Conservation (phyloP, 2,113 vertebrate genomes). For the Sinocyclocheilus rhinocerous region DNA sequence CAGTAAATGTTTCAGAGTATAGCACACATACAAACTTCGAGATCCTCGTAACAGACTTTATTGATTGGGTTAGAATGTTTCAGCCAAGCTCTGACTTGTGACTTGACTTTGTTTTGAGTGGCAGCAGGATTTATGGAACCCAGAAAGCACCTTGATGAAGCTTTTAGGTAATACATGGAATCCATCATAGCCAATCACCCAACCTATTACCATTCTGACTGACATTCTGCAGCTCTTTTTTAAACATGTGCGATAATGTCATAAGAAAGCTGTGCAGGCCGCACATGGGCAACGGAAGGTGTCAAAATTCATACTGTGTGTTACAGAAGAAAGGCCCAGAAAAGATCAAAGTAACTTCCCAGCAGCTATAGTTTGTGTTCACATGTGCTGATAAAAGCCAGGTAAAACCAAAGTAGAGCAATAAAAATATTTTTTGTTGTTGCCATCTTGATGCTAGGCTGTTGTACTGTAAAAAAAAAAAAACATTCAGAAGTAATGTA, state of each 20-base stretch:
- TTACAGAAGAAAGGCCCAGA: conserved; percentile 22
- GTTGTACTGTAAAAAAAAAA: no score
- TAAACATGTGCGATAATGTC: conserved; percentile 20
- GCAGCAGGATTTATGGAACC: conserved; percentile 36
- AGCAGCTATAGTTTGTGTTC: conserved; percentile 5
- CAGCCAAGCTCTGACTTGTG: neutral
- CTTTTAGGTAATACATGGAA: conserved; percentile 45
- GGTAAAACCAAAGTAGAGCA: conserved; percentile 6
- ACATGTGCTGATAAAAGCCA: conserved; percentile 12
- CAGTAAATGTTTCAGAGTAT: neutral
- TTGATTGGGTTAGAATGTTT: conserved; percentile 29
- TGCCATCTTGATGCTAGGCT: no score
- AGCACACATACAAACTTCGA: neutral
- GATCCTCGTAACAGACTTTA: neutral
- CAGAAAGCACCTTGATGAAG: conserved; percentile 46
- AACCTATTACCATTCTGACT: conserved; percentile 29
- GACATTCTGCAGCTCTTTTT: conserved; percentile 46
- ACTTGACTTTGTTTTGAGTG: conserved; percentile 57
- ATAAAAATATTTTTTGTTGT: no score
- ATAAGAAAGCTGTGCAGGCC: conserved; percentile 35
- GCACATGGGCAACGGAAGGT: conserved; percentile 16
- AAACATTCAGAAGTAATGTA: no score
- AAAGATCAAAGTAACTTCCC: conserved; percentile 18
- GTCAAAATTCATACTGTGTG: conserved; percentile 48
- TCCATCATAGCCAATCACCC: conserved; percentile 51